Conservation (phyloP, 92 coral and sea anemone species). For the Zoanthus solanderi region DNA sequence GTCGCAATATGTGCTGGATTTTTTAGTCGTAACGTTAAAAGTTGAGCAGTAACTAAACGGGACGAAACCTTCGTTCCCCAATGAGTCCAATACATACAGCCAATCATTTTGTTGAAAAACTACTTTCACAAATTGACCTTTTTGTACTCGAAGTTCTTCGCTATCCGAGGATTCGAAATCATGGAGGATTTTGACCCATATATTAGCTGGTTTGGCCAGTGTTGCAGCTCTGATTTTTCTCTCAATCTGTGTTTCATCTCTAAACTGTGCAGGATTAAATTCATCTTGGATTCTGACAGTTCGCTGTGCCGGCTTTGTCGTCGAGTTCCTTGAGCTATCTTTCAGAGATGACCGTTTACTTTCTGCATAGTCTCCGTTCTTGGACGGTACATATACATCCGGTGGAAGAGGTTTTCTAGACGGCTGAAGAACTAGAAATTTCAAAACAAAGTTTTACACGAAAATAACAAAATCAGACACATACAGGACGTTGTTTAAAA, state of each 20-base stretch:
- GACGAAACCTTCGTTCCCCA: slow-evolving; percentile 80
- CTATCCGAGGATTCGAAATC: slow-evolving; percentile 70
- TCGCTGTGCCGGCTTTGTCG: slow-evolving; percentile 63
- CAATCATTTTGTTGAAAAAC: slow-evolving; percentile 86
- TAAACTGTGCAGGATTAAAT: slow-evolving; percentile 57
- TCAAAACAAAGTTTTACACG: slow-evolving; percentile 11
- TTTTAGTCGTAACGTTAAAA: slow-evolving; percentile 53
- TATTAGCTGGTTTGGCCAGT: slow-evolving; percentile 79
- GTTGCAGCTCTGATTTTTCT: slow-evolving; percentile 77
- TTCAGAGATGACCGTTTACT: slow-evolving; percentile 80
- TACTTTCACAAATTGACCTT: slow-evolving; percentile 76
- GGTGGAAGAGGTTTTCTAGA: slow-evolving; percentile 73
- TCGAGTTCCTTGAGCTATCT: slow-evolving; percentile 65
- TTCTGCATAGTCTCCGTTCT: slow-evolving; percentile 19
- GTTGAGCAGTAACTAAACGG: slow-evolving; percentile 79
- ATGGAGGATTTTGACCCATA: slow-evolving; percentile 70
- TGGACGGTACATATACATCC: slow-evolving; percentile 69
- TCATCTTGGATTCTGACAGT: slow-evolving; percentile 74
- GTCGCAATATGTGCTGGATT: slow-evolving; percentile 77
- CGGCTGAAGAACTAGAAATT: slow-evolving; percentile 64
- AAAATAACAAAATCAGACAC: slow-evolving; percentile 1
- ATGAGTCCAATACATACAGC: slow-evolving; percentile 80
- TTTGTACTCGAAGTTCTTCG: slow-evolving; percentile 78
- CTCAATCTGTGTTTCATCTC: slow-evolving; percentile 68
- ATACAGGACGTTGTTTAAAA: not conserved